Conservation (phyloP, 2,797 vertebrate genomes). For the Mus caroli region DNA sequence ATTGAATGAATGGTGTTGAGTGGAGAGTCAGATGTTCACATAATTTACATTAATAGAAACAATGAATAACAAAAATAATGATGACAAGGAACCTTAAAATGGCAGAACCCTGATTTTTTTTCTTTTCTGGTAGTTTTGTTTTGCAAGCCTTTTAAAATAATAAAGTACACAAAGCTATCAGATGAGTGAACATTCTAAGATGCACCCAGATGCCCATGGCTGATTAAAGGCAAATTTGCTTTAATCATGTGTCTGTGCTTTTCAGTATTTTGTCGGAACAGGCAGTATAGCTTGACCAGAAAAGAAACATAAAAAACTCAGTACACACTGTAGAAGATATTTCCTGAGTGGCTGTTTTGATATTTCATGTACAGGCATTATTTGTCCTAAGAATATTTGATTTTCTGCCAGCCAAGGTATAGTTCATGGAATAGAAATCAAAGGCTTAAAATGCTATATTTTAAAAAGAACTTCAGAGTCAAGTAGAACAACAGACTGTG, state of each 20-base stretch:
- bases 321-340: not conserved
- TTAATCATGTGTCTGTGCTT: not conserved
- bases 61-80: not conserved
- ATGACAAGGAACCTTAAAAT: not conserved
- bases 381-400: slow-evolving; percentile 71
- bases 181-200: not conserved
- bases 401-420: not conserved
- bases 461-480: slow-evolving; percentile 25
- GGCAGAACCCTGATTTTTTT: not conserved
- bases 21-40: not conserved
- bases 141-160: slow-evolving; percentile 34
- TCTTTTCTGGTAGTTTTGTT: not conserved
- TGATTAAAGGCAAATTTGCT: slow-evolving; percentile 78
- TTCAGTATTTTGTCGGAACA: not conserved
- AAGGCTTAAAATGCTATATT: slow-evolving; percentile 23
- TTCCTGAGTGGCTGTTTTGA: slow-evolving; percentile 52
- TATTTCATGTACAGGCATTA: slow-evolving; percentile 62
- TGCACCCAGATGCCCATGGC: not conserved
- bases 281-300: not conserved
- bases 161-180: not conserved
- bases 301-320: slow-evolving; percentile 60
- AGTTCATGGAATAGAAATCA: slow-evolving; percentile 54
- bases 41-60: slow-evolving; percentile 38
- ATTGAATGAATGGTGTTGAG: not conserved
- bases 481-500: slow-evolving; percentile 48